Evolutionary conservation across 2,888 invertebrate genomes (phyloP), one percentile per base, ranked within the genome.

Genomic region (Taphrorychus bicolor): DNA sequence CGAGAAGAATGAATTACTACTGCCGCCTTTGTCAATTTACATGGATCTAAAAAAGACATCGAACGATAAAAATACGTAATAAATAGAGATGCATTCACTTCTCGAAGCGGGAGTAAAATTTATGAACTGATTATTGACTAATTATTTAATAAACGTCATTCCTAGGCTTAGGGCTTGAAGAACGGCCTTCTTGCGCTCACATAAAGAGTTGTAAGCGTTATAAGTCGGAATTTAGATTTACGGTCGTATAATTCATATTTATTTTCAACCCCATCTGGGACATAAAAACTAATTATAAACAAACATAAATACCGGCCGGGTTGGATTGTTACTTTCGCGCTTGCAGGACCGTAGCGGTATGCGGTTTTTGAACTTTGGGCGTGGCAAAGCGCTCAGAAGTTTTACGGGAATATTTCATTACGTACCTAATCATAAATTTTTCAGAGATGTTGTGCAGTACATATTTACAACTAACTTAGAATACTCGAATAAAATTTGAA

Each of bases 201-300:
- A 68, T 54, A 59, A 68, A 63, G 59, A 64, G 58, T 41, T 41
- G 16, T n/a, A n/a, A n/a, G 49, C 18, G 63, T 14, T 51, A 54
- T 21, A 56, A 69, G 59, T 61, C 58, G 59, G 57, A 48, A 64
- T 57, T 49, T 57, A 58, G 54, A 69, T 69, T 65, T 69, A 69
- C 59, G 66, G 66, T 23, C 57, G 41, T 66, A 66, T 69, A 69
- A 69, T 65, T 69, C 66, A 69, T 59, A 61, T 69, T 66, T 69
- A 69, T 69, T 69, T 49, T 45, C 65, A 66, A 65, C 65, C 65
- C 69, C 66, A 69, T 69, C 69, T 69, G 69, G 69, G 52, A 58
- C 69, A 70, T 70, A 66, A 70, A 66, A 70, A 70, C 70, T 66
- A 70, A 70, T 70, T 70, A 70, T 70, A 70, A 70, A 70, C 70